Conservation (phyloP, 2,888 invertebrate genomes). For the Ptychoptera albimana region DNA sequence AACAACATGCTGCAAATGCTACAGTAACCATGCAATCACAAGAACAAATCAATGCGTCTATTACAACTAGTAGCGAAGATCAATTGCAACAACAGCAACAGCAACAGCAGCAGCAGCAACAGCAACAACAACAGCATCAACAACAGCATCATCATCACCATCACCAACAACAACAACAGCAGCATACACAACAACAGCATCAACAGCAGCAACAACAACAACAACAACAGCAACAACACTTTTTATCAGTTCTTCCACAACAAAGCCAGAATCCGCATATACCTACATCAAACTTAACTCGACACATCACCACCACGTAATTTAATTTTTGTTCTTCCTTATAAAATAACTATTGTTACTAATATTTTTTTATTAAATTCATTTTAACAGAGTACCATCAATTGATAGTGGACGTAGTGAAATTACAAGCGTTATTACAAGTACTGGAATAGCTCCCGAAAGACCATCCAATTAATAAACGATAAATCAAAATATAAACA, state of each 20-base stretch:
- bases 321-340: too few relatives aligned
- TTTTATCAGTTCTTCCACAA: slow-evolving; percentile 22
- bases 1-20: not conserved
- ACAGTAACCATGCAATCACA: not conserved
- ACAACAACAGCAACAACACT: slow-evolving; percentile 7
- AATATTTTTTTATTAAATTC: slow-evolving; percentile 8
- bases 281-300: slow-evolving; percentile 34
- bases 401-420: slow-evolving; percentile 32
- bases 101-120: not conserved
- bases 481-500: too few relatives aligned
- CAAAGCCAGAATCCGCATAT: slow-evolving; percentile 33
- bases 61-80: too few relatives aligned
- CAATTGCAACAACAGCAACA: not conserved
- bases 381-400: slow-evolving; percentile 38
- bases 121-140: not conserved
- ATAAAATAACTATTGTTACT: too few relatives aligned
- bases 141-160: not conserved
- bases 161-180: not conserved
- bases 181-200: too few relatives aligned
- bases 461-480: slow-evolving; percentile 14
- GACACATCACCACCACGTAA: slow-evolving; percentile 35
- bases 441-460: slow-evolving; percentile 30
- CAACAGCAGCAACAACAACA: not conserved
- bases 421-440: slow-evolving; percentile 37
- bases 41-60: not conserved